Base-by-base conservation (phyloP, 2,797 vertebrate genomes). In the Cuculus canorus region DNA sequence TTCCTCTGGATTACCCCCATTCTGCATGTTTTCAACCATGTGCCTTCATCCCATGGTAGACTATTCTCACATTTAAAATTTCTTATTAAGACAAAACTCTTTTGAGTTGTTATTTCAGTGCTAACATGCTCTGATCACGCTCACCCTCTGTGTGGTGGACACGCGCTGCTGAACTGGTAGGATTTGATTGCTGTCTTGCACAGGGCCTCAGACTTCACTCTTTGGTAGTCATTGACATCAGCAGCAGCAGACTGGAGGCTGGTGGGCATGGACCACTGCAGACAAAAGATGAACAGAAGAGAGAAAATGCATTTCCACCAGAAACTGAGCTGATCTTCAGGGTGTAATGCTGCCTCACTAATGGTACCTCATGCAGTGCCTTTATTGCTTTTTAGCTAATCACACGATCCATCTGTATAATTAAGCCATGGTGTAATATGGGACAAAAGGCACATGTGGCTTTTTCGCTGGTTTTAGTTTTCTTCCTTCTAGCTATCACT, bases 341-440 rank as follows among this genome's bases (percentile, higher is more conserved):
- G 68, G 90, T 56, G 25, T 92, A 61, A 78, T 92, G 71, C 71
- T 78, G 88, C 48, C 69, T 95, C 80, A 69, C n/a, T 73, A 70
- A 27, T 78, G 76, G 50, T 43, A 37, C 45, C 89, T 54, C 76
- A 90, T 83, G 73, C 22, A 75, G 63, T 32, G 72, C 57, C 50
- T 90, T 87, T 65, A 83, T 37, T 94, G 69, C 79, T 85, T 95
- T 94, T 71, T 47, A 53, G 75, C 84, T 75, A 65, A 89, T 78
- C 61, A 81, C 83, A 95, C 53, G 71, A 52, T 83, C 53, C 50
- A 50, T 54, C 60, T 92, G 68, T 68, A 61, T 87, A 95, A 93
- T 88, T 52, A 83, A 81, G 61, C 91, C 70, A 53, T 50, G 81
- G 45, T 48, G 1, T 70, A 77, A 71, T 50, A 45, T 1, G 22